Percentiles rank a stretch among this genome's conserved stretches.
phyloP scores from a whole-genome alignment of 2,113 vertebrate genomes.

The Pongo pygmaeus region DNA sequence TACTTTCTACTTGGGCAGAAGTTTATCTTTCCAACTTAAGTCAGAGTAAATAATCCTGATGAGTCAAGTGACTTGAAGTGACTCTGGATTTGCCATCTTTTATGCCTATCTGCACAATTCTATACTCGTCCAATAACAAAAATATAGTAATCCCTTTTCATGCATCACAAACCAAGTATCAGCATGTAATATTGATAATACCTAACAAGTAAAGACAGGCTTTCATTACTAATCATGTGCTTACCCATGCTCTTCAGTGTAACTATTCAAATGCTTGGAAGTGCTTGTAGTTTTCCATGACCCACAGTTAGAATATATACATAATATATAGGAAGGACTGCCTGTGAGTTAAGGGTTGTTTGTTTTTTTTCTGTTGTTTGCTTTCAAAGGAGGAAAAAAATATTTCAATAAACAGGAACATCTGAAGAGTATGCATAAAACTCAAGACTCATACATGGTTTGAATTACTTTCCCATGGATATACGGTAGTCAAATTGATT shows the following conservation, averaged over 20 bases:
- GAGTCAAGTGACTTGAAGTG: neutral
- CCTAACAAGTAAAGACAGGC: constrained; percentile 62
- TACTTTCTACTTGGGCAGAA: neutral
- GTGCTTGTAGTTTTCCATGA: neutral
- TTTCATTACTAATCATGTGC: neutral
- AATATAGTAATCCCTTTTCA: neutral
- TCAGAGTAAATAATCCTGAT: constrained; percentile 25
- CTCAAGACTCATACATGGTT: neutral
- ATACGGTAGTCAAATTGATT: neutral
- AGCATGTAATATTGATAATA: constrained; percentile 35
- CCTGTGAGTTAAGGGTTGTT: neutral
- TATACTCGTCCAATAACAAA: constrained; percentile 25
- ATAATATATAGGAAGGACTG: neutral
- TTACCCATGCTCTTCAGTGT: neutral
- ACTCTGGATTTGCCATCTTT: neutral
- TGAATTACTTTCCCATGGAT: constrained; percentile 39
- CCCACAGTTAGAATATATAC: neutral
- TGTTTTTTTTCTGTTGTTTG: neutral
- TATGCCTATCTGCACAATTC: neutral
- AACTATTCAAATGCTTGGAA: constrained; percentile 27
- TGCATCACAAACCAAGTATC: neutral
- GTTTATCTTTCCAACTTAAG: constrained; percentile 34
- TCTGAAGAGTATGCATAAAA: constrained; percentile 12
- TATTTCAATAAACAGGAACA: constrained; percentile 14
- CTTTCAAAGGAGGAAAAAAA: constrained; percentile 50